These are phyloP conservation scores for Ormia ochracea DNA, from an alignment of 2,888 invertebrate species.

Conservation along the genomic window DNA sequence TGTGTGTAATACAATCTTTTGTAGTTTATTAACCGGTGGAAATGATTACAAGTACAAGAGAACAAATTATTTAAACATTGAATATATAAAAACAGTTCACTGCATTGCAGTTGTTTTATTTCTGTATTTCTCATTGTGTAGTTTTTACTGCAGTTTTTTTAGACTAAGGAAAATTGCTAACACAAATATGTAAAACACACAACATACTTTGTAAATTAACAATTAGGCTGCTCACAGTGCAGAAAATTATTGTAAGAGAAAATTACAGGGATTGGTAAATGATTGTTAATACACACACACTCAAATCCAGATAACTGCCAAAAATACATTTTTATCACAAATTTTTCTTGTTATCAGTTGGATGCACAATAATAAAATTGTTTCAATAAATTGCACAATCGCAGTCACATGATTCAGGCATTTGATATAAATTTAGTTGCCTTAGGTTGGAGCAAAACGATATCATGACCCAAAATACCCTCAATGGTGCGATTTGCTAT, in stretches of 20 bases:
- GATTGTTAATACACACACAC: too few relatives aligned
- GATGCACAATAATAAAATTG: too few relatives aligned
- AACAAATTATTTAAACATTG: not conserved
- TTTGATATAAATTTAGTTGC: too few relatives aligned
- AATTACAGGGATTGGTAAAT: too few relatives aligned
- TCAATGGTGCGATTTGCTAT: too few relatives aligned
- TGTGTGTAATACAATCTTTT: constrained; percentile 25
- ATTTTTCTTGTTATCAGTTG: too few relatives aligned
- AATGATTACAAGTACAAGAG: constrained; percentile 27
- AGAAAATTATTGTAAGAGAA: not conserved
- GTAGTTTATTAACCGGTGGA: constrained; percentile 26
- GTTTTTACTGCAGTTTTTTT: constrained; percentile 6
- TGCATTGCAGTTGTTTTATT: constrained; percentile 49
- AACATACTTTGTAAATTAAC: not conserved
- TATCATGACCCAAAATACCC: too few relatives aligned
- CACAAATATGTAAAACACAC: constrained; percentile 18
- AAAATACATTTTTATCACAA: too few relatives aligned
- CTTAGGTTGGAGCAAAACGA: too few relatives aligned
- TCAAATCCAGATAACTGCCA: too few relatives aligned
- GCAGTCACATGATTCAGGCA: too few relatives aligned
- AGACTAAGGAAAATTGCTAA: not conserved
- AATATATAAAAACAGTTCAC: not conserved
- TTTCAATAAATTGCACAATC: too few relatives aligned
- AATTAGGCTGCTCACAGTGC: not conserved
- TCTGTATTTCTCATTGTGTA: not conserved